A percentile compares a stretch with the other conserved stretches of the same genome.
These are phyloP conservation scores for Colistium nudipinnis DNA, from an alignment of 2,113 vertebrate species.

Conservation along the genomic window DNA sequence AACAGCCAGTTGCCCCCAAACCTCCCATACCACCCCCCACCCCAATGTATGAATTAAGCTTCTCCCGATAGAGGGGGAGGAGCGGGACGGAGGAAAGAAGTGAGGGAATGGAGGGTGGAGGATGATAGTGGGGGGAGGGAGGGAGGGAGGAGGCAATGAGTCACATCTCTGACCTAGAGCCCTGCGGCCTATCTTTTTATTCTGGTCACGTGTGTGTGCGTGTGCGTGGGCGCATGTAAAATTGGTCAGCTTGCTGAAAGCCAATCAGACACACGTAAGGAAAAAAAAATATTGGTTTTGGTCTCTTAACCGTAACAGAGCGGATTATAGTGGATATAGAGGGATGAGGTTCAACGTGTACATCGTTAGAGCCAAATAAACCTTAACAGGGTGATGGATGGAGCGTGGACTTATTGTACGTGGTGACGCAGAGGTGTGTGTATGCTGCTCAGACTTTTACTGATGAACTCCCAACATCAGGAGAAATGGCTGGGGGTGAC, in stretches of 20 bases:
- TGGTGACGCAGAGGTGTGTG: not conserved
- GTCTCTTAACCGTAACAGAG: not conserved
- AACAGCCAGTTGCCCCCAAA: slow-evolving; percentile 3
- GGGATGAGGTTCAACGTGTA: not conserved
- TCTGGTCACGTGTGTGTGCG: slow-evolving; percentile 39
- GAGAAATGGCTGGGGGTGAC: not conserved
- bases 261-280: slow-evolving; percentile 23
- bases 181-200: slow-evolving; percentile 59
- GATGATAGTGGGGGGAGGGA: slow-evolving; percentile 24
- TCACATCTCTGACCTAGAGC: slow-evolving; percentile 79
- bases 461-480: not conserved
- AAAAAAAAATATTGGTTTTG: not conserved
- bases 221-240: slow-evolving; percentile 8
- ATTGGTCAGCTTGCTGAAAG: slow-evolving; percentile 30
- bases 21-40: no score
- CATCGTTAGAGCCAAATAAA: slow-evolving; percentile 1
- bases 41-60: slow-evolving; percentile 67
- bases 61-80: slow-evolving; percentile 57
- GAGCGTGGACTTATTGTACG: not conserved
- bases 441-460: not conserved
- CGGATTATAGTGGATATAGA: slow-evolving; percentile 1
- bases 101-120: slow-evolving; percentile 40
- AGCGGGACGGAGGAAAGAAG: slow-evolving; percentile 39
- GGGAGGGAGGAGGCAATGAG: slow-evolving; percentile 65
- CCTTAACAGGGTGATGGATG: not conserved